Evolutionary conservation across 2,888 invertebrate species (phyloP).

Genomic region (Stenchaetothrips biformis): DNA sequence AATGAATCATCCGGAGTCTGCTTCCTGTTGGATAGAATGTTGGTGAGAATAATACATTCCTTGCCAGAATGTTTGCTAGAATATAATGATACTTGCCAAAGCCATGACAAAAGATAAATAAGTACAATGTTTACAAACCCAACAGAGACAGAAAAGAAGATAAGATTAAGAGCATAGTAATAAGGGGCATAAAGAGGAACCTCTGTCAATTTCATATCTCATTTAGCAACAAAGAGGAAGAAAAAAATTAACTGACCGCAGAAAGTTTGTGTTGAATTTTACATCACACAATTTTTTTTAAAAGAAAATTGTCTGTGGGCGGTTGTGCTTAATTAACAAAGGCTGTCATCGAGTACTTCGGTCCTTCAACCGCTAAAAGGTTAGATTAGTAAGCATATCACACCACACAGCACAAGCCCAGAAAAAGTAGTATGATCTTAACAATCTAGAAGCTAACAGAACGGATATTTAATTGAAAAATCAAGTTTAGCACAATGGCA

Average conservation of each 20-base stretch:
- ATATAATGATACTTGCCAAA: no score
- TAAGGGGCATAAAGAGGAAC: not conserved
- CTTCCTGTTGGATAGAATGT: no score
- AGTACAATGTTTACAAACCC: no score
- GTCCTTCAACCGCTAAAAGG: not conserved
- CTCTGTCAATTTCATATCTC: no score
- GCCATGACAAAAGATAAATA: no score
- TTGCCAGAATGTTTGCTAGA: no score
- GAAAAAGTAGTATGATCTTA: not conserved
- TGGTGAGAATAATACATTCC: no score
- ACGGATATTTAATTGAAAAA: not conserved
- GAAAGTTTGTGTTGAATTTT: not conserved
- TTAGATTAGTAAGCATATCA: not conserved
- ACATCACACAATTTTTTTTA: not conserved
- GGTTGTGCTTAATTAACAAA: not conserved
- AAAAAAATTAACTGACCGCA: not conserved
- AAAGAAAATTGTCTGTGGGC: not conserved
- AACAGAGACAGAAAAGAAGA: not conserved
- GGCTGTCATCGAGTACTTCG: not conserved
- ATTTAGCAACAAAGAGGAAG: not conserved
- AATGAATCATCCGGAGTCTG: no score
- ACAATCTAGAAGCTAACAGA: not conserved
- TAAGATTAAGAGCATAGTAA: not conserved
- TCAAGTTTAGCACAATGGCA: not conserved
- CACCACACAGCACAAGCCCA: slow-evolving; percentile 7